A percentile compares a stretch with the other conserved stretches of the same genome.
Evolutionary conservation across 2,888 invertebrate species (phyloP).

Genomic region (Taenaris catops): DNA sequence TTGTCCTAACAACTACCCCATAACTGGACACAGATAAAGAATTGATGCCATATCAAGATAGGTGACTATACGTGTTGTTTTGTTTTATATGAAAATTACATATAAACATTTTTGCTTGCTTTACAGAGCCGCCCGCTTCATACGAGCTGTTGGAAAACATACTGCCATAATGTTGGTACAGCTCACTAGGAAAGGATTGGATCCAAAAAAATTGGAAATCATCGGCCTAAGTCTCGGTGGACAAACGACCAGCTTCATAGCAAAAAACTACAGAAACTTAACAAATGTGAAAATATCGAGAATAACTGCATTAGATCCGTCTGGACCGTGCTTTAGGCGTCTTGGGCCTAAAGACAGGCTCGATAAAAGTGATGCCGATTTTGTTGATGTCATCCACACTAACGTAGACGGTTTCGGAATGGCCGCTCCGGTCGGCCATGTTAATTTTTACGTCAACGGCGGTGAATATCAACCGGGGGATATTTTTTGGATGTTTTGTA

Average conservation of each 20-base stretch:
- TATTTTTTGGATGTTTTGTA: slow-evolving; percentile 29
- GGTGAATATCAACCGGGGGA: slow-evolving; percentile 46
- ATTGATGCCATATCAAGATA: too few relatives aligned
- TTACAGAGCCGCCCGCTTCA: slow-evolving; percentile 48
- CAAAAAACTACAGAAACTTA: slow-evolving; percentile 40
- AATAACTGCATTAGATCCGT: slow-evolving; percentile 47
- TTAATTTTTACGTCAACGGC: slow-evolving; percentile 59
- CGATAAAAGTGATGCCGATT: slow-evolving; percentile 52
- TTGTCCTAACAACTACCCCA: too few relatives aligned
- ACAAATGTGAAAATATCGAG: slow-evolving; percentile 47
- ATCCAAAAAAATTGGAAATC: slow-evolving; percentile 47
- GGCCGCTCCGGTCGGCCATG: slow-evolving; percentile 54
- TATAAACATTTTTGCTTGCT: too few relatives aligned
- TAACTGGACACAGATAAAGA: too few relatives aligned
- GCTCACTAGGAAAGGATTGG: slow-evolving; percentile 40
- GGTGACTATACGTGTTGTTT: too few relatives aligned
- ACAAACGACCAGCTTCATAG: slow-evolving; percentile 53
- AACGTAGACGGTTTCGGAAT: slow-evolving; percentile 58
- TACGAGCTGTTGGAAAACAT: slow-evolving; percentile 42
- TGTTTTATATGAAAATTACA: too few relatives aligned
- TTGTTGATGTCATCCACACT: slow-evolving; percentile 47
- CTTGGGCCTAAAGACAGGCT: slow-evolving; percentile 45
- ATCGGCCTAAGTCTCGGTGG: slow-evolving; percentile 54
- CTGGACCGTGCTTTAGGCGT: slow-evolving; percentile 59
- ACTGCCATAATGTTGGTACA: slow-evolving; percentile 48